These are phyloP conservation scores for Merluccius polli DNA, from an alignment of 2,797 vertebrate species.

Conservation along the genomic window DNA sequence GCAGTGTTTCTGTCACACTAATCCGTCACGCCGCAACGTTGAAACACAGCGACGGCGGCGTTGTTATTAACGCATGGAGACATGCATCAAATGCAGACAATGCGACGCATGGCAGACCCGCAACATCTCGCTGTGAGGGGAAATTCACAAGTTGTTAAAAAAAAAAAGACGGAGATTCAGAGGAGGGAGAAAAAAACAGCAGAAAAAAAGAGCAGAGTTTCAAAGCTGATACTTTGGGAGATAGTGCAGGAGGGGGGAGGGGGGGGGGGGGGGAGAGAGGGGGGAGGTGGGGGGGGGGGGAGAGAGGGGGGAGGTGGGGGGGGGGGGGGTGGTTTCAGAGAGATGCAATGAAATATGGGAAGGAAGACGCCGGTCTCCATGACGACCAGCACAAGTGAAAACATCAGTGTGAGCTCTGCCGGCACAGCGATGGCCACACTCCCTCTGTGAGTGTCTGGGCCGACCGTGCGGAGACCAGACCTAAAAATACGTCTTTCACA, in stretches of 20 bases:
- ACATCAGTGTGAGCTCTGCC: slow-evolving; percentile 46
- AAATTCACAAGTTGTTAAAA: slow-evolving; percentile 35
- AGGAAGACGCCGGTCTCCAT: slow-evolving; percentile 57
- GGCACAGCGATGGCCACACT: slow-evolving; percentile 36
- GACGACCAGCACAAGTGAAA: slow-evolving; percentile 54
- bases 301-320: slow-evolving; percentile 10
- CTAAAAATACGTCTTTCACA: background rate
- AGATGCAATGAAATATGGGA: slow-evolving; percentile 30
- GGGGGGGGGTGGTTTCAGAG: slow-evolving; percentile 18
- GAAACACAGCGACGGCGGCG: slow-evolving; percentile 41
- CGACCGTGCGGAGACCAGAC: background rate
- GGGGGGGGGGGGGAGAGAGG: slow-evolving; percentile 8
- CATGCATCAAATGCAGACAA: too few relatives aligned
- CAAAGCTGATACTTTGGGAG: slow-evolving; percentile 21
- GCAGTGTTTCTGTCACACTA: too few relatives aligned
- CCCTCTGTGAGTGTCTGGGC: slow-evolving; percentile 44
- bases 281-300: background rate
- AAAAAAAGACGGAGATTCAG: too few relatives aligned
- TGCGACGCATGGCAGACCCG: too few relatives aligned
- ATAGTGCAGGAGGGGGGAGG: background rate
- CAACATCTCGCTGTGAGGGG: slow-evolving; percentile 25
- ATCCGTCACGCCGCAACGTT: too few relatives aligned
- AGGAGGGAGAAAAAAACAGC: slow-evolving; percentile 17
- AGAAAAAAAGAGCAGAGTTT: slow-evolving; percentile 13
- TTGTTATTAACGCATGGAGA: too few relatives aligned